Evolutionary conservation across 2,113 vertebrate genomes (phyloP).

Genomic region (Lathamus discolor): DNA sequence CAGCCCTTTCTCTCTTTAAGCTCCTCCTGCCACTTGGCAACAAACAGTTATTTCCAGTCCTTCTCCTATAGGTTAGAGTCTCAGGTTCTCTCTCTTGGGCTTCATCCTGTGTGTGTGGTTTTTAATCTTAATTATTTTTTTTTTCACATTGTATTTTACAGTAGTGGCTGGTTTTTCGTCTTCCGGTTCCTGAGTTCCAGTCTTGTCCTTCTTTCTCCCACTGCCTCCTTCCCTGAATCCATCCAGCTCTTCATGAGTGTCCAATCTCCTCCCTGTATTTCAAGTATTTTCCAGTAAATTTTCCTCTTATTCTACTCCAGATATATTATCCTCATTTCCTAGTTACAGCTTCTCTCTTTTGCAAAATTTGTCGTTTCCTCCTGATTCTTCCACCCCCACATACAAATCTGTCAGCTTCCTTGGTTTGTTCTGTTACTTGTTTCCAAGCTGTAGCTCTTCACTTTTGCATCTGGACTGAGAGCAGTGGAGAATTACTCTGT

Average conservation of each 20-base stretch:
- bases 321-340: not conserved
- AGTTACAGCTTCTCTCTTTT: not conserved
- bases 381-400: not conserved
- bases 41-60: not conserved
- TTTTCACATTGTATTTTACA: too few species aligned
- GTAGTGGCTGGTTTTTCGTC: not conserved
- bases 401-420: not conserved
- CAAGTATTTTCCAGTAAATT: not conserved
- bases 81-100: not conserved
- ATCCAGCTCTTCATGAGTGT: not conserved
- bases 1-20: not conserved
- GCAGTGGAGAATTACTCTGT: not conserved
- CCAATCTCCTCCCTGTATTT: not conserved
- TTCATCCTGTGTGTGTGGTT: not conserved
- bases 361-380: slow-evolving; percentile 27
- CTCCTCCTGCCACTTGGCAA: not conserved
- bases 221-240: not conserved
- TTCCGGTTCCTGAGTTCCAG: not conserved
- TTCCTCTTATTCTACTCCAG: not conserved
- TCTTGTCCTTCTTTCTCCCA: not conserved
- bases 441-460: not conserved
- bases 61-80: not conserved
- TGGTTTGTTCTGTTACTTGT: not conserved
- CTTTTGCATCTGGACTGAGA: not conserved
- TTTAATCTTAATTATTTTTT: too few species aligned